Percentiles rank a stretch among this genome's conserved stretches.
phyloP scores from a whole-genome alignment of 1,140 invertebrate genomes.

The Hesperophylax magnus region DNA sequence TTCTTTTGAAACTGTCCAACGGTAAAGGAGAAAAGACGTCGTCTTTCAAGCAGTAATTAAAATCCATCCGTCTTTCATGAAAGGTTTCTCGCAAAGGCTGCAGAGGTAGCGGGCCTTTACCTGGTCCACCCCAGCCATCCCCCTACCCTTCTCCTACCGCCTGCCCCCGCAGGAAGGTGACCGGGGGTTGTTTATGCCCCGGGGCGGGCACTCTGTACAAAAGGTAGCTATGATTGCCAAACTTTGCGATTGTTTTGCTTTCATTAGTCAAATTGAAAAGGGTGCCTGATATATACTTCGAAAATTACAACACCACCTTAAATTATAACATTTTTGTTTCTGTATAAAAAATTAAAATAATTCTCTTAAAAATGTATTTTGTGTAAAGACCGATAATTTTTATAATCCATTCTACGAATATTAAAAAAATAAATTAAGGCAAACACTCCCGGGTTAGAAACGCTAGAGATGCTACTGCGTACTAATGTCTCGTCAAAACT shows the following conservation, averaged over 20 bases:
- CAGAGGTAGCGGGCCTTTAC: background rate
- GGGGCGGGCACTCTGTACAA: background rate
- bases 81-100: slow-evolving; percentile 4
- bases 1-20: slow-evolving; percentile 12
- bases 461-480: too few species aligned
- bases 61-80: slow-evolving; percentile 13
- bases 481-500: too few species aligned
- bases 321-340: too few species aligned
- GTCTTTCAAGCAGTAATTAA: slow-evolving; percentile 24
- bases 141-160: background rate
- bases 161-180: background rate
- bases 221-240: background rate
- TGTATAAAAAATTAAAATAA: too few species aligned
- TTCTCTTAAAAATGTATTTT: too few species aligned
- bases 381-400: too few species aligned
- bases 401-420: too few species aligned
- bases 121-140: background rate
- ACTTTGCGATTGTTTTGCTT: slow-evolving; percentile 8
- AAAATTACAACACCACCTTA: too few species aligned
- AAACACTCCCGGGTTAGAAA: too few species aligned
- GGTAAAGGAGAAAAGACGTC: background rate
- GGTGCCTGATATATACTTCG: too few species aligned
- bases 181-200: slow-evolving; percentile 1
- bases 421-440: too few species aligned
- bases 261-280: background rate